Base-by-base conservation (phyloP, 2,888 invertebrate species). In the Lasius fuliginosus region DNA sequence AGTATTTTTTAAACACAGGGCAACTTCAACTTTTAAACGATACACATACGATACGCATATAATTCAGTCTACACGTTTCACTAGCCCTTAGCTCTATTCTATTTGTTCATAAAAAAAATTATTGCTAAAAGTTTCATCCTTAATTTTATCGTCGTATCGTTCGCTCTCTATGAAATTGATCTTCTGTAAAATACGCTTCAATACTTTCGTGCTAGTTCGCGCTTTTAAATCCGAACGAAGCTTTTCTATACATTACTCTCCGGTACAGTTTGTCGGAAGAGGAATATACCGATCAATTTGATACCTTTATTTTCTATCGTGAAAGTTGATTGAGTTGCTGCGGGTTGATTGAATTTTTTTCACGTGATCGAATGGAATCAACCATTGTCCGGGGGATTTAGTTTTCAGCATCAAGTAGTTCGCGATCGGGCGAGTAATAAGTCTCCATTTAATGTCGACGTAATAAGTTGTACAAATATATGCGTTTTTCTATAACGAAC, bases 281-380 rank as follows among this genome's bases (percentile, higher is more conserved):
- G 64, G 65, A 74, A 62, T 77, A 75, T 84, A 84, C 82, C 87
- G 84, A 89, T 83, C 87, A 84, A 89, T 89, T 89, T 79, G 73
- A 74, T 68, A 82, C 82, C 82, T 85, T 86, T 84, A 84, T 81
- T 83, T 82, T 85, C 82, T 82, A 81, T 75, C 83, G 76, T 84
- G 84, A 87, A 88, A 88, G 86, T 86, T 89, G 89, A 88, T 86
- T 82, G 89, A 90, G 90, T 83, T 85, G 85, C 85, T 77, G 64
- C 75, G 74, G 84, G 82, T 85, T 85, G 86, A 89, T 89, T 85
- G 90, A 86, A 88, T 85, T 86, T 83, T 76, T 77, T 74, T 65
- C 68, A 65, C 74, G 60, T 23, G 58, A 49, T 46, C 73, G 68
- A 27, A 53, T n/a, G 75, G 83, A 84, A 83, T 86, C 89, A 82